These are phyloP conservation scores for Lamellibrachia satsuma DNA, from an alignment of 2,888 invertebrate genomes.

Conservation along the genomic window DNA sequence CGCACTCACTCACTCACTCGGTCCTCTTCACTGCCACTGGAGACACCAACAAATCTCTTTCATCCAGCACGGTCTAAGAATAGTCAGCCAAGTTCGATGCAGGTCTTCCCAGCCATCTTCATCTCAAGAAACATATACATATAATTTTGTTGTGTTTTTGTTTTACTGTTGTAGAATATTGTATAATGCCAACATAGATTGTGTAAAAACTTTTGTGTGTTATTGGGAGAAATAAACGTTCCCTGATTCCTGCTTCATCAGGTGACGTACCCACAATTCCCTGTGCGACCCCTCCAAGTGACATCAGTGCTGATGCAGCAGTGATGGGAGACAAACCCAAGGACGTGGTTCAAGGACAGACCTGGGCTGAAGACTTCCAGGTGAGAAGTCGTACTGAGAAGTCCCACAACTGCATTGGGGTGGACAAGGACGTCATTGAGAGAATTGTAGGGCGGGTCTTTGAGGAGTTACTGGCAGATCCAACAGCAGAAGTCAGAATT, in stretches of 20 bases:
- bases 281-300: background rate
- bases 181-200: too few species aligned
- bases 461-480: conserved; percentile 69
- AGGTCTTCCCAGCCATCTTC: too few species aligned
- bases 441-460: conserved; percentile 75
- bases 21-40: too few species aligned
- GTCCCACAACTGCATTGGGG: conserved; percentile 86
- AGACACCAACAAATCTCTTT: too few species aligned
- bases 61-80: too few species aligned
- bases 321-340: background rate
- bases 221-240: too few species aligned
- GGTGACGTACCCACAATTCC: background rate
- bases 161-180: too few species aligned
- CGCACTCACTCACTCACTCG: too few species aligned
- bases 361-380: conserved; percentile 52
- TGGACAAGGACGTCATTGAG: conserved; percentile 75
- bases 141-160: too few species aligned
- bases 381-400: conserved; percentile 72
- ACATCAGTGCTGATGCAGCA: background rate
- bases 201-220: too few species aligned
- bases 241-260: background rate
- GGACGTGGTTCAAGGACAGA: background rate
- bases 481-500: conserved; percentile 36
- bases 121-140: too few species aligned
- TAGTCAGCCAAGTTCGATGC: too few species aligned